Base-by-base conservation (phyloP, 2,888 invertebrate genomes). In the Netelia fuscicornis region DNA sequence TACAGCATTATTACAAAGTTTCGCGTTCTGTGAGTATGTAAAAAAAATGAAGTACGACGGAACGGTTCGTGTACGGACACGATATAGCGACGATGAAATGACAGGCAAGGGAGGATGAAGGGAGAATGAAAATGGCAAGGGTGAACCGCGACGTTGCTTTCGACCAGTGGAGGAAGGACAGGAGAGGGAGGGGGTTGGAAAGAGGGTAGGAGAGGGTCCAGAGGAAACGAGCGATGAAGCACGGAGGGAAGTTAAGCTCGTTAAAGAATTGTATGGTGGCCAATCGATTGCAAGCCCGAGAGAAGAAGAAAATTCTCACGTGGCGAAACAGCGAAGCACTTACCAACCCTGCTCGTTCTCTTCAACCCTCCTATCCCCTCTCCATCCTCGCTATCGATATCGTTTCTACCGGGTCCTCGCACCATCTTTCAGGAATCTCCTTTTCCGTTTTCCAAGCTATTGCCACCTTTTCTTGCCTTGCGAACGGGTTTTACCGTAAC, bases 1-100 rank as follows among this genome's bases (percentile, higher is more conserved):
- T 90, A 86, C 83, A 77, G 84, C 87, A 87, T 89, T 91, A 91
- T 89, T 90, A 87, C 87, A 90, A 90, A 90, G 83, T 90, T 91
- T 88, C 64, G 79, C 71, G 81, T 82, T 81, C 75, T 83, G 79
- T 84, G 83, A 83, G 79, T 52, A 65, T 58, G 56, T 76, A 44
- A 37, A 37, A 54, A 44, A 56, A 20, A 23, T 23, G 20, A 20
- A 20, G 56, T 37, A 56, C n/a, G 64, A 30, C 5, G 37, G 37
- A 44, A 17, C 11, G 44, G 67, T 3, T 25, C 25, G 48, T 42
- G 23, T 30, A 56, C n/a, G 56, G 68, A 48, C 37, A 13, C 13
- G 58, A 76, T 70, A 54, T 76, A 71, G 37, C 37, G 6, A 37
- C 37, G 8, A 30, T 37, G 37, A 6, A 37, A 8, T 37, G 37